phyloP scores from a whole-genome alignment of 2,797 vertebrate genomes.

The Rhinogobio ventralis region DNA sequence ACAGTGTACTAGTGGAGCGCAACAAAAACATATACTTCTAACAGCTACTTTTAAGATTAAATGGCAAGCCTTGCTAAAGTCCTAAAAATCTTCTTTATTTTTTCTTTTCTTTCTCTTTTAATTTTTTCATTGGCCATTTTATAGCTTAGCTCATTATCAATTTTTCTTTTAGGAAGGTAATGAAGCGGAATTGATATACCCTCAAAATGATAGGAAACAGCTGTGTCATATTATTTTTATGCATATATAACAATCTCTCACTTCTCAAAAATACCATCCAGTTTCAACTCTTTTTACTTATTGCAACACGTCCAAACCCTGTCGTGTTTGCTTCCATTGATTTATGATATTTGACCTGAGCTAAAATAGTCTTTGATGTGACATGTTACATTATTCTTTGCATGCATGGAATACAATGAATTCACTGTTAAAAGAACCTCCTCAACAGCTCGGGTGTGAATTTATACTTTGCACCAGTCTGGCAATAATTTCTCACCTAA shows the following conservation, averaged over 20 bases:
- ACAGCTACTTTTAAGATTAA: not conserved
- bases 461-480: conserved; percentile 45
- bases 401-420: conserved; percentile 33
- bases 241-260: not conserved
- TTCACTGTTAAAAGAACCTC: conserved; percentile 37
- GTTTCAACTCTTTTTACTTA: not conserved
- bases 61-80: not conserved
- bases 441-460: conserved; percentile 44
- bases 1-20: not conserved
- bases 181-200: not conserved
- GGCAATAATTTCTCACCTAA: conserved; percentile 49
- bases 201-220: not conserved
- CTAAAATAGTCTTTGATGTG: conserved; percentile 36
- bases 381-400: conserved; percentile 33
- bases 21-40: not conserved
- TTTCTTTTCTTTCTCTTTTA: not conserved
- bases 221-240: not conserved
- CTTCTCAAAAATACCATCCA: conserved; percentile 1
- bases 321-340: conserved; percentile 31
- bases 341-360: conserved; percentile 43
- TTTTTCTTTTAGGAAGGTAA: not conserved
- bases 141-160: not conserved
- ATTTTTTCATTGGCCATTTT: not conserved
- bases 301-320: not conserved
- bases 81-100: not conserved